Conservation (phyloP, 2,797 vertebrate genomes). For the Tenualosa ilisha region DNA sequence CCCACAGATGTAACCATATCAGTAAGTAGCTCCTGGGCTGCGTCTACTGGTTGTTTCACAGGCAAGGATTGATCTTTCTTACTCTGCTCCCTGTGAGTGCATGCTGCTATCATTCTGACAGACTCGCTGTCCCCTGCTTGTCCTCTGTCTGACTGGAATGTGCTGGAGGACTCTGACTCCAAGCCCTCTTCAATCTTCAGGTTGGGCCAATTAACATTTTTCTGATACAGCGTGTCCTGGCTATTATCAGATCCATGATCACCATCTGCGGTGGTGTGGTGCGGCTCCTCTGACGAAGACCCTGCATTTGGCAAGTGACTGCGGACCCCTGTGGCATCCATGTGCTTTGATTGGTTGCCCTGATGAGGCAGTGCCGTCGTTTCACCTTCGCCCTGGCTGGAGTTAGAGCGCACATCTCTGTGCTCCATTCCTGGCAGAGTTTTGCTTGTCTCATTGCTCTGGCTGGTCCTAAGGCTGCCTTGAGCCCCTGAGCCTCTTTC, state of each 20-base stretch:
- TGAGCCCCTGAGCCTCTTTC: slow-evolving; percentile 65
- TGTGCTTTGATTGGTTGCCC: background rate
- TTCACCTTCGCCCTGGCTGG: background rate
- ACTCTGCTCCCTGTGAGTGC: background rate
- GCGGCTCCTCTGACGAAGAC: background rate
- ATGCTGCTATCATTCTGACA: background rate
- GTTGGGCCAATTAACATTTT: slow-evolving; percentile 8
- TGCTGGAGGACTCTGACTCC: slow-evolving; percentile 13
- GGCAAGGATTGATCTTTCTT: background rate
- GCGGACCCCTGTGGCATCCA: background rate
- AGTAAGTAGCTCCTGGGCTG: background rate
- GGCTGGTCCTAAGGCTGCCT: slow-evolving; percentile 64
- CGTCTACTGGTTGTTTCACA: background rate
- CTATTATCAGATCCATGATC: background rate
- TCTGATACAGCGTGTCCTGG: background rate
- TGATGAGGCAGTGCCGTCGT: background rate
- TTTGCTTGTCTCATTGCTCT: slow-evolving; percentile 46
- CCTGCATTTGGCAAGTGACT: background rate
- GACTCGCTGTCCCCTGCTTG: background rate
- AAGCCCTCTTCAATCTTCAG: slow-evolving; percentile 38
- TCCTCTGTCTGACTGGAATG: slow-evolving; percentile 37
- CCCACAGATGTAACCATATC: slow-evolving; percentile 39
- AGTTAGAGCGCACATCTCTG: background rate
- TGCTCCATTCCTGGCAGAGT: slow-evolving; percentile 44
- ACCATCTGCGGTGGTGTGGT: background rate